Base-by-base conservation (phyloP, 2,888 invertebrate genomes). In the Lasioglossum calceatum region DNA sequence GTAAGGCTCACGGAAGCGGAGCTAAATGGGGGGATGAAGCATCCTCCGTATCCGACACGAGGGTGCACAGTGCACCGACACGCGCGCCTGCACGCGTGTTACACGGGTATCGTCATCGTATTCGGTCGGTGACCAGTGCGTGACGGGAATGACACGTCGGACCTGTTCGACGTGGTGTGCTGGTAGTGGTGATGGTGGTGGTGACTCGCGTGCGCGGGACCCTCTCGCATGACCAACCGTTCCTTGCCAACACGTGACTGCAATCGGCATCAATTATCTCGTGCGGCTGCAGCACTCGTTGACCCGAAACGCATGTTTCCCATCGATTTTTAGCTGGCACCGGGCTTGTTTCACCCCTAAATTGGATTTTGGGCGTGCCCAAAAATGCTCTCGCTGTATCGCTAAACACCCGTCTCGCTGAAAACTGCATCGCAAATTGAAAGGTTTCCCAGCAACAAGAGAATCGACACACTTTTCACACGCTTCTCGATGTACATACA, bases 201-300 rank as follows among this genome's bases (percentile, higher is more conserved):
- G 70, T 27, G 75, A 32, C 72, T 81, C 77, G 71, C 71, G 77
- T 85, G 86, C 77, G 36, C 61, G 8, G 44, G 23, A 36, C 67
- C 32, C 72, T 50, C 39, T 71, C 44, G 75, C 72, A 85, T 79
- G 79, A 39, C 73, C 77, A 47, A 70, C 80, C 27, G 58, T 70
- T 71, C 70, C 67, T 54, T 54, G 54, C 76, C 64, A 61, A 54
- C 82, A 78, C 82, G 82, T 72, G 79, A 72, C 73, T 71, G 54
- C 74, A 77, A 86, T 86, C 77, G 77, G 81, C 76, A 79, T 77
- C 81, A 86, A 85, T 86, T 81, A 82, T 85, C 81, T 61, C 74
- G 58, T 27, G 73, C 58, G 61, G 47, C 72, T 47, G 58, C 70
- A 42, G 39, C n/a, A 14, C 36, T 27, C 75, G 58, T 50, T 74